A percentile compares a stretch with the other conserved stretches of the same genome.
These are phyloP conservation scores for Dryas iulia DNA, from an alignment of 1,140 invertebrate species.

Conservation along the genomic window DNA sequence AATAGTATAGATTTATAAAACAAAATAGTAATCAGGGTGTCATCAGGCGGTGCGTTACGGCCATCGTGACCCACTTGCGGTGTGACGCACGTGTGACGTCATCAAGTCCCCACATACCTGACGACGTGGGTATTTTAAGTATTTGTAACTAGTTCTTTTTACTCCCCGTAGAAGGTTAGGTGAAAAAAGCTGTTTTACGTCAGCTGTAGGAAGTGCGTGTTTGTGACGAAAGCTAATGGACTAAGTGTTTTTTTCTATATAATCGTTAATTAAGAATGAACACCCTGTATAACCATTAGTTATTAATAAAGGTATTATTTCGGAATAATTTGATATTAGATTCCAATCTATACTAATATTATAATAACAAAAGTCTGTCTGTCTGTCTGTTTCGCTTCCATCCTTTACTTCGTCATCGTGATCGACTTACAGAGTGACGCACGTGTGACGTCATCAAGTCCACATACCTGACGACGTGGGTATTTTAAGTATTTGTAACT, in stretches of 20 bases:
- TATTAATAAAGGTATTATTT: too few relatives aligned
- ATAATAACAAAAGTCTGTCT: too few relatives aligned
- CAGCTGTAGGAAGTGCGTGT: too few relatives aligned
- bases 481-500: not conserved
- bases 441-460: constrained; percentile 34
- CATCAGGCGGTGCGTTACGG: constrained; percentile 13
- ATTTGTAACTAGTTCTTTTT: not conserved
- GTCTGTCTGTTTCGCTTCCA: too few relatives aligned
- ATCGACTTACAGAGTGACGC: constrained; percentile 38
- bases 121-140: constrained; percentile 4
- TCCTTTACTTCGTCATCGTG: too few relatives aligned
- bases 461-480: not conserved
- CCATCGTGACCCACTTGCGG: constrained; percentile 31
- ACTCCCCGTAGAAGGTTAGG: not conserved
- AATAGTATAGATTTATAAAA: not conserved
- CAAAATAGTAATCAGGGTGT: not conserved
- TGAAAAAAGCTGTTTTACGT: too few relatives aligned
- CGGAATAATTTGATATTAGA: too few relatives aligned
- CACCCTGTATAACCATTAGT: too few relatives aligned
- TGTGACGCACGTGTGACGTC: constrained; percentile 40
- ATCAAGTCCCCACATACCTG: constrained; percentile 19
- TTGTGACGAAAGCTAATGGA: too few relatives aligned
- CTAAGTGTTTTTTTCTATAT: too few relatives aligned
- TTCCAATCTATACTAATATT: too few relatives aligned
- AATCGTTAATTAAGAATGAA: too few relatives aligned